These are phyloP conservation scores for Deroplatys truncata DNA, from an alignment of 2,888 invertebrate genomes.

Conservation along the genomic window DNA sequence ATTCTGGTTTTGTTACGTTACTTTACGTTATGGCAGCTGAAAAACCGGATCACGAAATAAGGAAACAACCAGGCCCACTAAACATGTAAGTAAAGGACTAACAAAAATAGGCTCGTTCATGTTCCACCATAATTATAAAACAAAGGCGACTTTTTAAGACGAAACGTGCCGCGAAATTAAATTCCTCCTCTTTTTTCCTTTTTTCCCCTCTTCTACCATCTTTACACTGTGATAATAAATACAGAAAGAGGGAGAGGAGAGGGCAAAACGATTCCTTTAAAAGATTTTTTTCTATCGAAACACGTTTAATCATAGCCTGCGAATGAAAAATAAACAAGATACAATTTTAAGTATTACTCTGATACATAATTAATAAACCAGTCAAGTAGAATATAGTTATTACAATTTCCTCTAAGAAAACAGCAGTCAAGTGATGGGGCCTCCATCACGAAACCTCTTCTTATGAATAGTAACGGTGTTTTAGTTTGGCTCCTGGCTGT, in stretches of 20 bases:
- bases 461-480: not conserved
- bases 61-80: not conserved
- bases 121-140: constrained; percentile 6
- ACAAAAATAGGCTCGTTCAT: not conserved
- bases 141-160: not conserved
- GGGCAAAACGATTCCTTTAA: not conserved
- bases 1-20: not conserved
- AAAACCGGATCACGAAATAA: not conserved
- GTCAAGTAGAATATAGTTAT: not conserved
- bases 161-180: constrained; percentile 11
- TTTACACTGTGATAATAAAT: not conserved
- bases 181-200: not conserved
- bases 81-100: not conserved
- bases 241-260: not conserved
- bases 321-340: not conserved
- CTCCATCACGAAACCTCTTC: not conserved
- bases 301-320: not conserved
- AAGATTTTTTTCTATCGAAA: constrained; percentile 1
- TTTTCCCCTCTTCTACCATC: not conserved
- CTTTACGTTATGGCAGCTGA: not conserved
- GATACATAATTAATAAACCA: not conserved
- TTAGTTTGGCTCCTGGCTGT: not conserved
- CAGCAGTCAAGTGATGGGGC: not conserved
- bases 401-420: not conserved
- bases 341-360: not conserved